Base-by-base conservation (phyloP, 2,888 invertebrate genomes). In the Melinaea menophilus region DNA sequence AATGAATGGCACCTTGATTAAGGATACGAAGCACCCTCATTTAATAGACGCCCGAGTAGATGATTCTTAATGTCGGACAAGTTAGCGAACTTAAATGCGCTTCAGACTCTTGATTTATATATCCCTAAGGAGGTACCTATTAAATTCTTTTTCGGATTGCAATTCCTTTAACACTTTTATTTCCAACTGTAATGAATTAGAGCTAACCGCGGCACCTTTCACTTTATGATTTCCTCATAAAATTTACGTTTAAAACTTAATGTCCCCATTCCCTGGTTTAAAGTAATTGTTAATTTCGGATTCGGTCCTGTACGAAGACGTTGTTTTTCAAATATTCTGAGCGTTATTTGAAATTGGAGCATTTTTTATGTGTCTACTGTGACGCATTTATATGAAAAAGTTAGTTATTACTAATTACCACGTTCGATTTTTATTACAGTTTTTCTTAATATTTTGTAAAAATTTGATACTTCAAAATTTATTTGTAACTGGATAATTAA, bases 61-160 rank as follows among this genome's bases (percentile, higher is more conserved):
- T 85, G 84, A 84, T 82, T 76, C 81, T 81, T 79, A 84, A 85
- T 80, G 81, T 80, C 82, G 81, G 79, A 80, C 80, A 82, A 88
- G 80, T 86, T 87, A 79, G 79, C 74, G 63, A 80, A 87, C 82
- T 86, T 84, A 79, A 84, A 81, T 81, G 79, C 73, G 78, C n/a
- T n/a, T n/a, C n/a, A n/a, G n/a, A n/a, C n/a, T n/a, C n/a, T n/a
- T n/a, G n/a, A n/a, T n/a, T n/a, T n/a, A n/a, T n/a, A n/a, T n/a
- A n/a, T n/a, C n/a, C n/a, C n/a, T n/a, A n/a, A 89, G 84, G 86
- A 87, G 86, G 84, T 86, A 81, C 85, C 88, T 88, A 90, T 90
- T 90, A 90, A 90, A 90, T 90, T 83, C 89, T 90, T 89, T 90
- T 89, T 88, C 81, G 86, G 88, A 88, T 89, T 88, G 88, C 87